These are phyloP conservation scores for Xestia c-nigrum DNA, from an alignment of 2,888 invertebrate species.

Conservation along the genomic window DNA sequence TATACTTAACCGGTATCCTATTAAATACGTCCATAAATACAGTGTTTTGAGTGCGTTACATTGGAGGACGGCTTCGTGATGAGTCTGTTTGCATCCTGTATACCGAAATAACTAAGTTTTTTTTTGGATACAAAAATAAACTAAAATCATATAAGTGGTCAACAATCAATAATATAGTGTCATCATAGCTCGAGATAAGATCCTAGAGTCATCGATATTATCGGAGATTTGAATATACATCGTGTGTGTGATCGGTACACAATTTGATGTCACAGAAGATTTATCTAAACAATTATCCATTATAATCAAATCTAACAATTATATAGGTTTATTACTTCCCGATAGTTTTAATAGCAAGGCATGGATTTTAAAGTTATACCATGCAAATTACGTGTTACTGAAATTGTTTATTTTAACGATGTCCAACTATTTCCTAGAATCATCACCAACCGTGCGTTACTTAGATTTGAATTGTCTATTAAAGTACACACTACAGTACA, in stretches of 20 bases:
- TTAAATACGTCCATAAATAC: too few relatives aligned
- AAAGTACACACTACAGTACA: neutral
- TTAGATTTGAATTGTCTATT: neutral
- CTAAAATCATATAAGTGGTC: neutral
- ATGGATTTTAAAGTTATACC: slow-evolving; percentile 18
- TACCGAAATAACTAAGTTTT: too few relatives aligned
- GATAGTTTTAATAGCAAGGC: slow-evolving; percentile 10
- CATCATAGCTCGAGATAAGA: neutral
- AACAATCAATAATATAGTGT: too few relatives aligned
- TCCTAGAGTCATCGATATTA: neutral
- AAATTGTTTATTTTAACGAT: slow-evolving; percentile 27
- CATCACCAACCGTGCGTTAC: neutral
- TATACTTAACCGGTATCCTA: too few relatives aligned
- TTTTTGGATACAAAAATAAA: too few relatives aligned
- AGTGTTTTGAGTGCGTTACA: too few relatives aligned
- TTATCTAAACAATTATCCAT: slow-evolving; percentile 7
- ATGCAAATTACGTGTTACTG: slow-evolving; percentile 13
- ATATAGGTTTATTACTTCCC: slow-evolving; percentile 39
- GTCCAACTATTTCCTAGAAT: neutral
- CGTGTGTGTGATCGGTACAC: neutral
- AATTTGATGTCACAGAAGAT: slow-evolving; percentile 1
- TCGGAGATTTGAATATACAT: neutral
- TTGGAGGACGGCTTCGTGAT: too few relatives aligned
- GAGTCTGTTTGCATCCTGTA: too few relatives aligned
- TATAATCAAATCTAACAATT: too few relatives aligned